These are phyloP conservation scores for Blastobasis lacticolella DNA, from an alignment of 2,888 invertebrate genomes.

Conservation along the genomic window DNA sequence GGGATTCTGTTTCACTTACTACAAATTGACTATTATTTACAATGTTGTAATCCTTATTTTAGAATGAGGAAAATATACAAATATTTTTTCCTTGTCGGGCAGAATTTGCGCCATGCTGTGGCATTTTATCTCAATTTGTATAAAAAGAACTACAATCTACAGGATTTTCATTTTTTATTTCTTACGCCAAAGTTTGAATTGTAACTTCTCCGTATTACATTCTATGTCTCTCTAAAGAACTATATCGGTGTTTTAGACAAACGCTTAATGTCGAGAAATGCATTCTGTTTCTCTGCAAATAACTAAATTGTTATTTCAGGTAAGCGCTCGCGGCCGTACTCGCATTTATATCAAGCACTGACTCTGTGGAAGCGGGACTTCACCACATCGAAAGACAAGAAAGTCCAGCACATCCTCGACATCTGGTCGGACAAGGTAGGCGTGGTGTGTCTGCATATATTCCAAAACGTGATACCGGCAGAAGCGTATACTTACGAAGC, in stretches of 20 bases:
- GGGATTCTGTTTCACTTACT: no score
- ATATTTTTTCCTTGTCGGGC: no score
- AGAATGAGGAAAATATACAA: no score
- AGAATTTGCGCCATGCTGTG: no score
- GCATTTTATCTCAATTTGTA: no score
- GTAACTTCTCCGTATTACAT: no score
- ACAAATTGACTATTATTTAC: no score
- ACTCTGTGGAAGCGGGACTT: constrained; percentile 74
- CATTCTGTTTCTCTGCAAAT: neutral
- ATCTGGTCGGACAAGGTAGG: constrained; percentile 90
- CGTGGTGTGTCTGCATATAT: constrained; percentile 92
- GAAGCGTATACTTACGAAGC: constrained; percentile 97
- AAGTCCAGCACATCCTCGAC: constrained; percentile 86
- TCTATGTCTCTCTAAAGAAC: neutral
- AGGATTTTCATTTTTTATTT: no score
- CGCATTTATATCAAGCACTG: constrained; percentile 93
- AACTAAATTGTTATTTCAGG: constrained; percentile 29
- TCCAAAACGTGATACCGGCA: constrained; percentile 90
- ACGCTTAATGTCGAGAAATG: constrained; percentile 45
- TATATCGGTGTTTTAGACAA: constrained; percentile 61
- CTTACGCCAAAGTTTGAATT: no score
- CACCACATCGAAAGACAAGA: constrained; percentile 63
- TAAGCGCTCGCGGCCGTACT: constrained; percentile 89
- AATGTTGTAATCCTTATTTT: no score
- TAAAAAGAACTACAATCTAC: no score